Base-by-base conservation (phyloP, 2,113 vertebrate genomes). In the Solenodon paradoxus region DNA sequence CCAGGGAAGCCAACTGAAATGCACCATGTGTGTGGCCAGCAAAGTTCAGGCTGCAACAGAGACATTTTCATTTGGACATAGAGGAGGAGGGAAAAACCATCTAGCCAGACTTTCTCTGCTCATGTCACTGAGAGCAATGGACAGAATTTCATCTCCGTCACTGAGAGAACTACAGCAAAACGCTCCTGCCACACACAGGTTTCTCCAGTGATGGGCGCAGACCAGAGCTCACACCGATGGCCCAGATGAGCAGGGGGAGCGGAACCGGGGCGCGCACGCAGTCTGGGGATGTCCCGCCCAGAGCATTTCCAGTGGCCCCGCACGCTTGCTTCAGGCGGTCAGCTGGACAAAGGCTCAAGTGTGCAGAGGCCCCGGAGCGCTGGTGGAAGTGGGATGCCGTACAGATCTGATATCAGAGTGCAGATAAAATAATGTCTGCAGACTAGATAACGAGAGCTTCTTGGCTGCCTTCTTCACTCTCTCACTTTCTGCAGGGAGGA, bases 381-480 rank as follows among this genome's bases (percentile, higher is more conserved):
- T 45, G n/a, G 94, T 26, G 75, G 95, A 38, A 81, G 51, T 42
- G 82, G 94, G 93, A 97, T 74, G 92, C 53, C 40, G 38, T 26
- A 16, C 53, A 88, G 77, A 95, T 84, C 92, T 95, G 92, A 51
- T 88, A 95, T 78, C 92, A 68, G 92, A 49, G 87, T 1, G 4
- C 90, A 96, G 94, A 97, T 95, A 95, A 96, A 96, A 68, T 35
- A 96, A 80, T 93, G 92, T 95, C 95, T 96, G 94, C 94, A 96
- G 96, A 97, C 88, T 84, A 84, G 84, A 66, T 96, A 95, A 97
- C 96, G 92, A 96, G 94, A 87, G 69, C 57, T 77, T 93, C 85
- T 57, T 97, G 96, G 90, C 92, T 95, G 55, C 61, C 7, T 90
- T 86, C 61, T 77, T 96, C 42, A 17, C 87, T 89, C 84, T 94